Conservation (phyloP, 2,888 invertebrate species). For the Agrilus biguttatus region DNA sequence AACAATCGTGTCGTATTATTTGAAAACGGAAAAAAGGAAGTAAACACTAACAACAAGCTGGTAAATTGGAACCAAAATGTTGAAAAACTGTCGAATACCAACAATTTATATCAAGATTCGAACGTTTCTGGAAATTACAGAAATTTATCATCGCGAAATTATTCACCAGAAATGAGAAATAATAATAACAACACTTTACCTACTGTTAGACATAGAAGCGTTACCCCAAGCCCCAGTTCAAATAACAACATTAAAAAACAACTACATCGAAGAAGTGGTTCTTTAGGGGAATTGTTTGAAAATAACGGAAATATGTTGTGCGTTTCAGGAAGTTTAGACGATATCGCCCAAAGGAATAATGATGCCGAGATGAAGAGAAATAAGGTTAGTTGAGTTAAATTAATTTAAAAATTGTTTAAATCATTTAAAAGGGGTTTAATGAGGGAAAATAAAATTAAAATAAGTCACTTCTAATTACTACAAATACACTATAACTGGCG, state of each 20-base stretch:
- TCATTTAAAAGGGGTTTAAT: too few species aligned
- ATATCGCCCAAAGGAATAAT: constrained; percentile 21
- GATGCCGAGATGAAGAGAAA: constrained; percentile 37
- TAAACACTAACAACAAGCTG: constrained; percentile 19
- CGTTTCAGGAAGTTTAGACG: constrained; percentile 14
- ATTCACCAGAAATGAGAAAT: constrained; percentile 25
- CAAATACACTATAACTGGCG: too few species aligned
- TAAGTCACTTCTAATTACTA: too few species aligned
- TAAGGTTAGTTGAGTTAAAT: constrained; percentile 19
- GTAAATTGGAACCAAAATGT: constrained; percentile 11
- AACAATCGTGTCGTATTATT: constrained; percentile 28
- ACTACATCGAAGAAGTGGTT: constrained; percentile 21
- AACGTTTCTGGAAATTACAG: too few species aligned
- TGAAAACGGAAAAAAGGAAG: constrained; percentile 26
- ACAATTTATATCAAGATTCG: constrained; percentile 32
- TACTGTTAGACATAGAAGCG: constrained; percentile 21
- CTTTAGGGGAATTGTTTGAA: constrained; percentile 21
- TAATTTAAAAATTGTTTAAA: not conserved
- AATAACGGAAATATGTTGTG: constrained; percentile 15
- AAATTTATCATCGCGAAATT: constrained; percentile 32
- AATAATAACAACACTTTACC: constrained; percentile 24
- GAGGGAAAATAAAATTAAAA: too few species aligned
- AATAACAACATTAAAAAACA: constrained; percentile 16
- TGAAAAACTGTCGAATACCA: constrained; percentile 24
- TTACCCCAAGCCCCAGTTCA: constrained; percentile 25